Evolutionary conservation across 1,140 invertebrate species (phyloP), one percentile per base, ranked within the genome.

Genomic region (Habropoda laboriosa): DNA sequence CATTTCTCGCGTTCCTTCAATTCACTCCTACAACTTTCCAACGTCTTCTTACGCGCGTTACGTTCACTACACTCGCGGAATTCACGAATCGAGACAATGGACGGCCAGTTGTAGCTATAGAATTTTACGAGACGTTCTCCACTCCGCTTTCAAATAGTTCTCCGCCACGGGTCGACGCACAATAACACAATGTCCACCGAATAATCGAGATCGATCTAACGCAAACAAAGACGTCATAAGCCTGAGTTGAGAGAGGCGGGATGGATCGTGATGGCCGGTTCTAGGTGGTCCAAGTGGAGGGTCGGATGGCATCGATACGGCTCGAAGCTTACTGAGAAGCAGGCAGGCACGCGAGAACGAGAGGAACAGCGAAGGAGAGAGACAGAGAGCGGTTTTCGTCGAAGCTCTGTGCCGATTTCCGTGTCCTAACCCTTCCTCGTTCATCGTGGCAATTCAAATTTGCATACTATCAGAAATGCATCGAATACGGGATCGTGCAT

Each of bases 381-480:
- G 38, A 30, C 8, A 45, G 21, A 58, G 51, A 47, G 38, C 24
- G 64, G 66, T 51, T 66, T 58, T 76, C 70, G 30, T 73, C 55
- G 61, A 58, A 81, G 68, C 38, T 55, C 30, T 45, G 32, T 67
- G 60, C 70, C 58, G 66, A 82, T 76, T 57, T 45, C 53, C 68
- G 70, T 74, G 42, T 32, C 30, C 72, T 79, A 68, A 85, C 66
- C 79, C 68, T 74, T 35, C 58, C 64, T 13, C 40, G 47, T 51
- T 32, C 30, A 60, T 68, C 64, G 55, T 70, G 60, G 84, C 84
- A 87, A 85, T 87, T 87, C 77, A 84, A 88, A 88, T 87, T 88
- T 88, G 80, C 87, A 85, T 84, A 80, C 86, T 80, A 85, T 88
- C 85, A 87, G 85, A 85, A 88, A 88, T 88, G 82, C 87, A 88